Base-by-base conservation (phyloP, 1,140 invertebrate species). In the Oncopodura yosiiana region DNA sequence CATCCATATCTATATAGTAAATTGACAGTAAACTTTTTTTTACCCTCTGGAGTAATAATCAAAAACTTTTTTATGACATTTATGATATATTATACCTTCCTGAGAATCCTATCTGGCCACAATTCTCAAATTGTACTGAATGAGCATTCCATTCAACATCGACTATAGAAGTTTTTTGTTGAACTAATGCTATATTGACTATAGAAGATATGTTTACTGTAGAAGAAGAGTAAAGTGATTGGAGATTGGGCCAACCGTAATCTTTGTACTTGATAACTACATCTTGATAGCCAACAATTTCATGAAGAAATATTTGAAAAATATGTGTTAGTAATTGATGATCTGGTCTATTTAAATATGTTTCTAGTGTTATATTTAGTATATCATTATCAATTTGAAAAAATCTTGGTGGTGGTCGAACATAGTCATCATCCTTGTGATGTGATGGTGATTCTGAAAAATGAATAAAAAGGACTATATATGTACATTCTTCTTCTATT, bases 71-170 rank as follows among this genome's bases (percentile, higher is more conserved):
- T 53, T 61, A n/a, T n/a, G n/a, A n/a, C n/a, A n/a, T n/a, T n/a
- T n/a, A n/a, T n/a, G n/a, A n/a, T n/a, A n/a, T n/a, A n/a, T n/a
- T n/a, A n/a, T 64, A 74, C 73, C 73, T 71, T 36, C 81, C 81
- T 1, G 77, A 72, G 5, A 77, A 73, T 5, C 76, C 74, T 19
- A 82, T 66, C 37, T 72, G 74, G 8, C 82, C 82, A 60, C 73
- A 73, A 62, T 81, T 77, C 37, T 76, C 73, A 2, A 83, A 69
- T 30, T 53, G n/a, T 14, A 53, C 53, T 56, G 50, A 67, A 61
- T 60, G 73, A 21, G 57, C 70, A 19, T 65, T 67, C 27, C 65
- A 64, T 61, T 34, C 68, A 60, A 21, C 67, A 62, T 19, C 71
- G 54, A 79, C 77, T 43, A 76, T 69, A 30, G 19, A 41, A n/a